Conservation (phyloP, 2,113 vertebrate species). For the Myotis lucifugus region DNA sequence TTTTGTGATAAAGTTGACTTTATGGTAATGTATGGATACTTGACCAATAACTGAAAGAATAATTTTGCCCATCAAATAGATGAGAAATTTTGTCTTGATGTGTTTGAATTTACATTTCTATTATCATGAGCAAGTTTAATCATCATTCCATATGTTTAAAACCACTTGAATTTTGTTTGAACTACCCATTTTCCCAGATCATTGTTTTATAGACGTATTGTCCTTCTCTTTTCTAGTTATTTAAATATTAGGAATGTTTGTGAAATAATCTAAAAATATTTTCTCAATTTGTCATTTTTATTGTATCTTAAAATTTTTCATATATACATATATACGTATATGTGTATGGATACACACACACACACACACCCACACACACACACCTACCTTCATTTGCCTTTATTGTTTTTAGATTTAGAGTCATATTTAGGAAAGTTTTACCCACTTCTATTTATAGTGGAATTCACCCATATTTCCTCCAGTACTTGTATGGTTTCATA, state of each 20-base stretch:
- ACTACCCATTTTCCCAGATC: not conserved
- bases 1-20: conserved; percentile 20
- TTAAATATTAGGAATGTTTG: not conserved
- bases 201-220: not conserved
- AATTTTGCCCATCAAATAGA: not conserved
- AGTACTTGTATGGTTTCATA: not conserved
- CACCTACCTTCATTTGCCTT: not conserved
- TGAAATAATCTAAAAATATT: conserved; percentile 2
- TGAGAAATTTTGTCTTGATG: not conserved
- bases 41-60: not conserved
- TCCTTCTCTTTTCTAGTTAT: not conserved
- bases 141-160: not conserved
- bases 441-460: not conserved
- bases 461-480: not conserved
- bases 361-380: not conserved
- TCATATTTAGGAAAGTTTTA: conserved; percentile 18
- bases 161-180: not conserved
- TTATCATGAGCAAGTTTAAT: not conserved
- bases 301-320: not conserved
- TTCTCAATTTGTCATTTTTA: not conserved
- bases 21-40: not conserved
- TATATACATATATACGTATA: not conserved
- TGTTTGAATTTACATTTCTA: not conserved
- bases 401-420: not conserved
- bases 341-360: not conserved